Base-by-base conservation (phyloP, 2,888 invertebrate species). In the Nephrotoma appendiculata region DNA sequence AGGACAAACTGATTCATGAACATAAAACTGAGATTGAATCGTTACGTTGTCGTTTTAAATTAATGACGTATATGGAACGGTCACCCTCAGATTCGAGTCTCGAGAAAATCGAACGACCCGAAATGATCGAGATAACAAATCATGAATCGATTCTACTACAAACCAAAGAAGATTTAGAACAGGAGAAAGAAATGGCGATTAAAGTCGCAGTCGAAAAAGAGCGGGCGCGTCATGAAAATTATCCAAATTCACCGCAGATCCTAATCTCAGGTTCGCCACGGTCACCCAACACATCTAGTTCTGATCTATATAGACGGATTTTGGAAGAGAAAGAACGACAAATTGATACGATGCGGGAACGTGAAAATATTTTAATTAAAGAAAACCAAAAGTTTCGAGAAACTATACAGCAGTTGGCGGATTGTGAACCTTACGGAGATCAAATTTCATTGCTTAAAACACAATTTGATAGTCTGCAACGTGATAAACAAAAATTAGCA, bases 11-110 rank as follows among this genome's bases (percentile, higher is more conserved):
- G 88, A 94, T 94, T 86, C 92, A 94, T 87, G 95, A 95, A 89
- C 96, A 96, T 90, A 95, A 95, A 91, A 94, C 94, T 19, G 96
- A 97, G 91, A 92, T 97, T 83, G 96, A 96, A 89, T 95, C 95
- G 6, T 92, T 97, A 88, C 93, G 95, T 83, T 94, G 95, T 71
- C 94, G 96, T 88, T 95, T 95, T 91, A 94, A 95, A 88, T 92
- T 96, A 87, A 96, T 96, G 93, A 94, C 96, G 0, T 94, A 94
- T 85, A 95, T 95, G 94, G 95, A 96, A 89, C 93, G 95, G 57
- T 96, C 95, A 87, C 95, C 96, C 0, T 96, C 96, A 6, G 96
- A 96, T 88, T 94, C 94, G 2, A 96, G 95, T 90, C 92, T 96
- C 5, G 96, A 97, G 89, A 95, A 95, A 91, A 94, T 95, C 31